Percentiles rank a stretch among this genome's conserved stretches.
Evolutionary conservation across 2,888 invertebrate species (phyloP).

Genomic region (Ectobius pallidus): DNA sequence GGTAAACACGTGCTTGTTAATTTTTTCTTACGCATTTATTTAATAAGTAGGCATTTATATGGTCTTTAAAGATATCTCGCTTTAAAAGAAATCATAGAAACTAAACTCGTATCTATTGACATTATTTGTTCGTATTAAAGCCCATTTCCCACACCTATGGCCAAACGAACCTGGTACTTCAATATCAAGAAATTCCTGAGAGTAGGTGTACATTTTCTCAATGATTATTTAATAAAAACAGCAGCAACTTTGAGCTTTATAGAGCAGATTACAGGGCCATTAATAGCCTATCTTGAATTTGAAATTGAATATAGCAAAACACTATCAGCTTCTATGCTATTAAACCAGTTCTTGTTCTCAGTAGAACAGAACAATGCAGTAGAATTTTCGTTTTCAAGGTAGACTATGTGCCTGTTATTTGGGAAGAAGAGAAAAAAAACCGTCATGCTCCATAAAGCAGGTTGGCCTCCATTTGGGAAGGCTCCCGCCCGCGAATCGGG

Average conservation of each 20-base stretch:
- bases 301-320: neutral
- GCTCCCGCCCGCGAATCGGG: neutral
- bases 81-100: too few species aligned
- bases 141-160: too few species aligned
- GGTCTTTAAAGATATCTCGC: too few species aligned
- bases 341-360: neutral
- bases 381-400: neutral
- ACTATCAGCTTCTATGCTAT: neutral
- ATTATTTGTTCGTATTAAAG: too few species aligned
- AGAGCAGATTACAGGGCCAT: neutral
- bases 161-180: too few species aligned
- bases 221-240: neutral
- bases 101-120: too few species aligned
- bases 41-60: too few species aligned
- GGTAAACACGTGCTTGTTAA: too few species aligned
- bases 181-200: too few species aligned
- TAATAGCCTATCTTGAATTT: neutral
- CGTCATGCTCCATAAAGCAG: slow-evolving; percentile 31
- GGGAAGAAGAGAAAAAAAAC: neutral
- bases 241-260: neutral
- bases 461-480: slow-evolving; percentile 10
- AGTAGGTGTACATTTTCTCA: too few species aligned
- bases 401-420: slow-evolving; percentile 1
- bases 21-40: too few species aligned
- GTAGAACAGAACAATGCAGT: neutral